Base-by-base conservation (phyloP, 35 echinoderm and acorn worm genomes). In the Lytechinus pictus region DNA sequence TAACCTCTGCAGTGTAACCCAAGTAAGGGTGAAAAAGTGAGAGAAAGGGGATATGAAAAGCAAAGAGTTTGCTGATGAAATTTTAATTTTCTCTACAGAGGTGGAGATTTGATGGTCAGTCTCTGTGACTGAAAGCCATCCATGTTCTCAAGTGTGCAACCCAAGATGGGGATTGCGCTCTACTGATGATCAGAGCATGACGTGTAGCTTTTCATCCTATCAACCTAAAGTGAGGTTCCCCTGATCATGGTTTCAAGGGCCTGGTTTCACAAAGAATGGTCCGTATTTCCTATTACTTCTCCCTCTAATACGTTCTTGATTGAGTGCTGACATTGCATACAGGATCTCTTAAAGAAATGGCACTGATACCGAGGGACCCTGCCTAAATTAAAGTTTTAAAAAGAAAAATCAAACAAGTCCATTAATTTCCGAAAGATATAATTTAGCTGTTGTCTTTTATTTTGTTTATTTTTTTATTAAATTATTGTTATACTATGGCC, bases 21-120 rank as follows among this genome's bases (percentile, higher is more conserved):
- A 27, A 93, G 54, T 27, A 93, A 57, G 92, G 52, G 92, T 44
- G 88, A 27, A 79, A 79, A 58, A 16, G 14, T 6, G 88, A 54
- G 52, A 54, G 88, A 51, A 90, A 90, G 28, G 88, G 88, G 88
- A 90, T 44, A 90, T 54, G 88, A 54, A 90, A 54, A 90, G 88
- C 88, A 93, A 93, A 93, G 92, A 93, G 92, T 93, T 93, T 93
- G 55, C 92, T 93, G 92, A 93, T 57, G 54, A 93, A 93, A 55
- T 54, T 93, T 57, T 93, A 57, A 93, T 57, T 54, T 54, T 27
- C 55, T 28, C 55, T 55, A n/a, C 29, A 14, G 53, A 27, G 52
- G 9, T 57, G 92, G n/a, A 33, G 53, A 93, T 57, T 93, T 54
- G 53, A 57, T 93, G 92, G 92, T 93, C 92, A 93, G 14, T 57